phyloP scores from a whole-genome alignment of 2,797 vertebrate genomes.

The Botia kubotai region DNA sequence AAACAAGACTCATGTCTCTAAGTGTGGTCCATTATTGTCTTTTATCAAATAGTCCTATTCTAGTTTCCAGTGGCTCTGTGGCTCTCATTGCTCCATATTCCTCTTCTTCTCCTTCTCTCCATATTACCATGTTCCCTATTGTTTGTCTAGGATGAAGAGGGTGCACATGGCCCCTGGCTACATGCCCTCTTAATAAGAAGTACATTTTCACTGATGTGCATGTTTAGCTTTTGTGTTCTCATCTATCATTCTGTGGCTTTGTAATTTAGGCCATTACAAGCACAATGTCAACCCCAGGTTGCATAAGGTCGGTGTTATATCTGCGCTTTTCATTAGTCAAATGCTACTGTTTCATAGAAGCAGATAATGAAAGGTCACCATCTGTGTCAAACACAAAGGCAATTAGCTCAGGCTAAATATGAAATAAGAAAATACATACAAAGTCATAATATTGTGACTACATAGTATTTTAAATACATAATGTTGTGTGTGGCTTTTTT shows the following conservation, averaged over 20 bases:
- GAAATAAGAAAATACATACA: not conserved
- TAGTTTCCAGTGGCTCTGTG: conserved; percentile 12
- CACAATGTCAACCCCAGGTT: conserved; percentile 23
- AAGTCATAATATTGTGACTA: not conserved
- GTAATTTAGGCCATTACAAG: conserved; percentile 26
- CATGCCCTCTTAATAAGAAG: conserved; percentile 44
- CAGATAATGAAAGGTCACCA: conserved; percentile 19
- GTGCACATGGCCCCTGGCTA: conserved; percentile 40
- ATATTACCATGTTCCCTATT: conserved; percentile 11
- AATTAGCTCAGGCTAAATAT: not conserved
- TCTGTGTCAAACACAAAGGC: conserved; percentile 3
- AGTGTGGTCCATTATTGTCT: conserved; percentile 19
- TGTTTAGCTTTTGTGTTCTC: conserved; percentile 49
- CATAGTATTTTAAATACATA: too few relatives aligned
- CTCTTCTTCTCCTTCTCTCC: not conserved
- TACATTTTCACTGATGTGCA: conserved; percentile 47
- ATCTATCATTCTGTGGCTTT: conserved; percentile 8
- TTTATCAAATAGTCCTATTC: conserved; percentile 9
- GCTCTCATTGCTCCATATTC: conserved; percentile 15
- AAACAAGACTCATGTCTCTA: conserved; percentile 1
- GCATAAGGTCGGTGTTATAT: conserved; percentile 33
- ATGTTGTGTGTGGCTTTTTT: not conserved
- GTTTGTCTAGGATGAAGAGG: conserved; percentile 48
- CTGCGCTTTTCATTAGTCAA: conserved; percentile 32
- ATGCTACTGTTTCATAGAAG: conserved; percentile 13